Base-by-base conservation (phyloP, 2,113 vertebrate genomes). In the Brachionichthys hirsutus region DNA sequence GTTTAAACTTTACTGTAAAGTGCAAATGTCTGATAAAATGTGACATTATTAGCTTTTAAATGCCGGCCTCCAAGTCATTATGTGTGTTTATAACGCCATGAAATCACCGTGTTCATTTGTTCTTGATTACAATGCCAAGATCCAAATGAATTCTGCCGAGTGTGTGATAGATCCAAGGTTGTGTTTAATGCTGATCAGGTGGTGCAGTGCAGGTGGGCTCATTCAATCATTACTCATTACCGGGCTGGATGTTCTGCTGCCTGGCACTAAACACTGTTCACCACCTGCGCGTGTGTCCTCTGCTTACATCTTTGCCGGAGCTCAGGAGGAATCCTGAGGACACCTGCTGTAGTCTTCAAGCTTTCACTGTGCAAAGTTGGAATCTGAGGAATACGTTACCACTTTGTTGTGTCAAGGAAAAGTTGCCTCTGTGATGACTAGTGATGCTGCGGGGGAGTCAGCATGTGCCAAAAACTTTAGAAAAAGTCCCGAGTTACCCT, bases 141-240 rank as follows among this genome's bases (percentile, higher is more conserved):
- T 8, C 24, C 24, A 30, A 30, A 30, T 8, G 1, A 30, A 4
- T 30, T 30, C 24, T 30, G 24, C 24, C 24, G 8, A 30, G 24
- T 30, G 36, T 40, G 9, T 40, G 12, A 40, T 40, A 40, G 9
- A 40, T 30, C 24, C 2, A 3, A 30, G 24, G 8, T 3, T 30
- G 24, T 30, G 36, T 16, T 44, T 16, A 44, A 15, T 44, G 42
- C 42, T 15, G 42, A 44, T 44, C 14, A 30, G 59, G 58, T 64
- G 41, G 51, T n/a, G 43, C 18, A 41, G 22, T 17, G 54, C 1
- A 68, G 40, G 55, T 59, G 19, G 44, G 22, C 55, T 68, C 18
- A 64, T 30, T 68, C 50, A 42, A 49, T 55, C 43, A 63, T 66
- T 73, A 66, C 59, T 57, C 43, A 59, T 54, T 41, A 48, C 22